phyloP scores from a whole-genome alignment of 92 coral and sea anemone species.

The Scolanthus callimorphus region DNA sequence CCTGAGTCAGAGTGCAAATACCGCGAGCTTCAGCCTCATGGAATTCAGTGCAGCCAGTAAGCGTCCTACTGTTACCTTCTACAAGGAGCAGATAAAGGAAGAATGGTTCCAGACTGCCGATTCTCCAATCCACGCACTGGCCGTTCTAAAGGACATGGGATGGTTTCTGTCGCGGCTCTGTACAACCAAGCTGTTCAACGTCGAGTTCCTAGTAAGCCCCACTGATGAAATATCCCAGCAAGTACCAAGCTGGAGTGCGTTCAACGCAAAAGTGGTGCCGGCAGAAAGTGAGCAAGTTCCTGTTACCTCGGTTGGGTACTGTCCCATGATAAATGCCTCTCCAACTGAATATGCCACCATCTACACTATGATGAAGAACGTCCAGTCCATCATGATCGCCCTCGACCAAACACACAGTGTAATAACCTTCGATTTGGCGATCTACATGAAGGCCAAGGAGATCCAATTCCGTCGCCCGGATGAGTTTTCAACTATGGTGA shows the following conservation, averaged over 20 bases:
- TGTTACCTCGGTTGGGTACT: slow-evolving; percentile 51
- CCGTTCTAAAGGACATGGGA: slow-evolving; percentile 32
- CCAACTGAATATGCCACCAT: slow-evolving; percentile 53
- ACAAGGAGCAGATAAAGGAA: slow-evolving; percentile 26
- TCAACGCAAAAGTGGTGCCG: slow-evolving; percentile 35
- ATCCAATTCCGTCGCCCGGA: slow-evolving; percentile 44
- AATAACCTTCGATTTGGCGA: slow-evolving; percentile 60
- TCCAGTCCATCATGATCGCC: slow-evolving; percentile 24
- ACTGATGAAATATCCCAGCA: slow-evolving; percentile 7
- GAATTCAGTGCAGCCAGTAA: slow-evolving; percentile 39
- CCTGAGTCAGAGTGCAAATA: slow-evolving; percentile 1
- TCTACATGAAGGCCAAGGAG: slow-evolving; percentile 55
- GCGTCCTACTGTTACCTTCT: slow-evolving; percentile 20
- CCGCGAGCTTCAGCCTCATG: slow-evolving; percentile 4
- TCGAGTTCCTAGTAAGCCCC: slow-evolving; percentile 7
- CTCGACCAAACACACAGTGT: slow-evolving; percentile 39
- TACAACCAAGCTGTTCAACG: slow-evolving; percentile 22
- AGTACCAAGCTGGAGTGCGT: slow-evolving; percentile 63
- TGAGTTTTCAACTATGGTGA: slow-evolving; percentile 37
- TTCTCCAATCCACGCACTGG: slow-evolving; percentile 11
- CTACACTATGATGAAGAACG: slow-evolving; percentile 48
- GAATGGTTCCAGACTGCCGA: slow-evolving; percentile 20
- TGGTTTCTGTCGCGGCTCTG: slow-evolving; percentile 33
- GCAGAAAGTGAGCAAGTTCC: slow-evolving; percentile 16
- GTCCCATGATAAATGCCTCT: slow-evolving; percentile 50